A percentile compares a stretch with the other conserved stretches of the same genome.
Evolutionary conservation across 1,140 invertebrate genomes (phyloP).

Genomic region (Andrena cerasifolii): DNA sequence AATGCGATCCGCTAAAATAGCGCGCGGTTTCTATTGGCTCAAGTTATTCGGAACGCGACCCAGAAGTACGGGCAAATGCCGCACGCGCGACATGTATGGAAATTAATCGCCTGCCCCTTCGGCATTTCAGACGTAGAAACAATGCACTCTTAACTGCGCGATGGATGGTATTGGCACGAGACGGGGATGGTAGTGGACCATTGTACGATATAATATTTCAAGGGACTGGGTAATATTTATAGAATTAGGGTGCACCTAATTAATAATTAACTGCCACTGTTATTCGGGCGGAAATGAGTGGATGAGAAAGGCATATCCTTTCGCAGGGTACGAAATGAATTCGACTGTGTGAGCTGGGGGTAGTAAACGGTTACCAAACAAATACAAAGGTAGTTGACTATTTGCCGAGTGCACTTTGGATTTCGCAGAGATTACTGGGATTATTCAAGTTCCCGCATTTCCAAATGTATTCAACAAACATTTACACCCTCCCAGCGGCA

Average conservation of each 20-base stretch:
- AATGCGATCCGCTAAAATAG: slow-evolving; percentile 32
- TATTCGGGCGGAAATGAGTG: not conserved
- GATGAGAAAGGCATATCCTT: not conserved
- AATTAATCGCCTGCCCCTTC: not conserved
- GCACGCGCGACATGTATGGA: not conserved
- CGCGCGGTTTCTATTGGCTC: slow-evolving; percentile 20
- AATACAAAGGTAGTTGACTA: not conserved
- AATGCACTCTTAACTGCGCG: not conserved
- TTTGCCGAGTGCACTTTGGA: not conserved
- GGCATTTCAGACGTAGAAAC: not conserved
- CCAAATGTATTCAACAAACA: slow-evolving; percentile 1
- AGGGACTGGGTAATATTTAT: no score
- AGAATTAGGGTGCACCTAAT: no score
- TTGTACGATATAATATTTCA: no score
- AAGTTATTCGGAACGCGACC: slow-evolving; percentile 19
- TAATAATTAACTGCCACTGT: no score
- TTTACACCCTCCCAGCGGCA: not conserved
- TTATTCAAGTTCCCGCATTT: not conserved
- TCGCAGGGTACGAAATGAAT: not conserved
- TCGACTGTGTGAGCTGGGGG: not conserved
- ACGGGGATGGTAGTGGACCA: no score
- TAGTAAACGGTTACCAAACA: not conserved
- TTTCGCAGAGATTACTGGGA: not conserved
- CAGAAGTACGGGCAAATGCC: not conserved
- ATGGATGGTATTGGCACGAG: no score